A percentile compares a stretch with the other conserved stretches of the same genome.
phyloP scores from a whole-genome alignment of 2,113 vertebrate species.

The Corapipo altera region DNA sequence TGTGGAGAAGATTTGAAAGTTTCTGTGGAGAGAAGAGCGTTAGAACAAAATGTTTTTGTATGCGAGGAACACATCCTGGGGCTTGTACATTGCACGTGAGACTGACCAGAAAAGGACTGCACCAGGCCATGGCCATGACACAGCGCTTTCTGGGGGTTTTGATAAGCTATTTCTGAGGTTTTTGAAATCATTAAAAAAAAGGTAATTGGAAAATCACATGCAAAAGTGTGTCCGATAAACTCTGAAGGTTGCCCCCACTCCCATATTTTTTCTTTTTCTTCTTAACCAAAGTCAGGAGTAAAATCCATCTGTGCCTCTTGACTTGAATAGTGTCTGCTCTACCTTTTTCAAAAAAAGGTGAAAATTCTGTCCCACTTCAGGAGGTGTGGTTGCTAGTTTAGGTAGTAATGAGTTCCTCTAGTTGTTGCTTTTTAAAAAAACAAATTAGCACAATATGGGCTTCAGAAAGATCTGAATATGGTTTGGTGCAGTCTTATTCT shows the following conservation, averaged over 20 bases:
- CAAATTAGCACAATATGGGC: not conserved
- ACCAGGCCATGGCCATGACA: not conserved
- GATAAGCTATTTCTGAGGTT: not conserved
- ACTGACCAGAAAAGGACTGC: not conserved
- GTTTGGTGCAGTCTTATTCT: not conserved
- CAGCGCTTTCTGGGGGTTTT: not conserved
- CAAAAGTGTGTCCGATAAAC: not conserved
- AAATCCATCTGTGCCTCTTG: not conserved
- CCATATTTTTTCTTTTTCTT: not conserved
- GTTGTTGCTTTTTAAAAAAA: not conserved
- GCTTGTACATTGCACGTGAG: rapidly evolving
- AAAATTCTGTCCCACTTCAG: not conserved
- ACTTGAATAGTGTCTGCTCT: not conserved
- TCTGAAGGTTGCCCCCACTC: not conserved
- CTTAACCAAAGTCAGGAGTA: not conserved
- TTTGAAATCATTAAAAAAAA: not conserved
- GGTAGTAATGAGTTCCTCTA: not conserved
- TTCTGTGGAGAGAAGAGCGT: not conserved
- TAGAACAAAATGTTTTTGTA: not conserved
- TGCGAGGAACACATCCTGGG: not conserved
- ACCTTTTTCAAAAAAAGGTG: not conserved
- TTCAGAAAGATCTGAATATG: not conserved
- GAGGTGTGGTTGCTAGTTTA: not conserved
- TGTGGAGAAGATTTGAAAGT: not conserved
- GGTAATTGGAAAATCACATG: not conserved